A percentile compares a stretch with the other conserved stretches of the same genome.
Conservation (phyloP, 2,113 vertebrate genomes). For the Abramis brama region DNA sequence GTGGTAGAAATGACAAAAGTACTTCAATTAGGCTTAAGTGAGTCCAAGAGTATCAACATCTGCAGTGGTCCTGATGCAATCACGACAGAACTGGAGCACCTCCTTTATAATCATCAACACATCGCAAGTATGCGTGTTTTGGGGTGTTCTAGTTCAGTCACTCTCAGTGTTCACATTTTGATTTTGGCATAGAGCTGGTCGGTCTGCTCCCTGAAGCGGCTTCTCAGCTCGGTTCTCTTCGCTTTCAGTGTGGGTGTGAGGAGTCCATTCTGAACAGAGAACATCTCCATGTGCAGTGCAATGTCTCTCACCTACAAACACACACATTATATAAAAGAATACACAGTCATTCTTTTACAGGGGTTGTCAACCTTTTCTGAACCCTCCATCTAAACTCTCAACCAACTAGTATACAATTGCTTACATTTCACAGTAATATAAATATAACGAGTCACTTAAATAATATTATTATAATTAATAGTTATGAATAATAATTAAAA, state of each 20-base stretch:
- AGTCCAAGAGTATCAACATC: too few species aligned
- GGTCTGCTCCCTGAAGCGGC: conserved; percentile 84
- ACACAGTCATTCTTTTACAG: neutral
- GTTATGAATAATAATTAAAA: too few species aligned
- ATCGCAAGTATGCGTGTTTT: neutral
- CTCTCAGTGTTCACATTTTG: conserved; percentile 76
- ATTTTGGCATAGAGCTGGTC: conserved; percentile 88
- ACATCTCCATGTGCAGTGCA: conserved; percentile 82
- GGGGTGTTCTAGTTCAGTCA: neutral
- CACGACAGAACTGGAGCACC: neutral
- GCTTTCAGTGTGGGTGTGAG: conserved; percentile 95
- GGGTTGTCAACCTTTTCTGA: neutral
- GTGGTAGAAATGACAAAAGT: conserved; percentile 23
- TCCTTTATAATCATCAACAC: neutral
- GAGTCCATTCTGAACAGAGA: conserved; percentile 90
- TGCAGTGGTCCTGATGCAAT: neutral
- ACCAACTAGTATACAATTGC: too few species aligned
- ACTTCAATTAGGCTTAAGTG: neutral
- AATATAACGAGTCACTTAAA: neutral
- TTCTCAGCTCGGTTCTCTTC: conserved; percentile 86
- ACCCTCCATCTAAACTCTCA: neutral
- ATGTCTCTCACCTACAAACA: conserved; percentile 86
- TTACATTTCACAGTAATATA: neutral
- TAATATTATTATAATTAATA: too few species aligned
- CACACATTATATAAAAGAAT: neutral